Evolutionary conservation across 2,797 vertebrate genomes (phyloP).

Genomic region (Nyctalus aviator): DNA sequence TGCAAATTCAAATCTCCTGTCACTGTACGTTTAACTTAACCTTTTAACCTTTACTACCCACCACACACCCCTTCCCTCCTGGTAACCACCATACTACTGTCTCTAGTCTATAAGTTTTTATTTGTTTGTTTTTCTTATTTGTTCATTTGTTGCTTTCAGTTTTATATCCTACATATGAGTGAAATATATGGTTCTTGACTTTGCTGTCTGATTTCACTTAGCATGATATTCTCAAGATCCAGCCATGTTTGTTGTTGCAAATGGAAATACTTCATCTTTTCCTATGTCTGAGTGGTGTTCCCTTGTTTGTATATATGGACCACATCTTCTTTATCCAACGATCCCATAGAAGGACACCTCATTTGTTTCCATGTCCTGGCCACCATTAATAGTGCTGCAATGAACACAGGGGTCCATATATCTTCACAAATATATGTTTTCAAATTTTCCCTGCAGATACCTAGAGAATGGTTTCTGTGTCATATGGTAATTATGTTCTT

Average conservation of each 20-base stretch:
- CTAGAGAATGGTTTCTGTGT: neutral
- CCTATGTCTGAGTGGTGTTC: neutral
- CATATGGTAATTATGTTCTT: neutral
- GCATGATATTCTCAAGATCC: neutral
- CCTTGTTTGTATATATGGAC: neutral
- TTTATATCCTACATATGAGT: neutral
- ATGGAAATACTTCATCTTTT: neutral
- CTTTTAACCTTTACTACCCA: neutral
- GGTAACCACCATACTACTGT: neutral
- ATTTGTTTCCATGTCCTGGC: neutral
- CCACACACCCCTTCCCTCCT: neutral
- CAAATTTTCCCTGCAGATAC: neutral
- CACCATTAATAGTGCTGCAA: neutral
- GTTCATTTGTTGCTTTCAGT: neutral
- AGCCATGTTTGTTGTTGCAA: neutral
- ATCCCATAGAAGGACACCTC: neutral
- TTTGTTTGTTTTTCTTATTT: neutral
- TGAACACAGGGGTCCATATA: neutral
- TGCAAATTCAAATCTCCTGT: neutral
- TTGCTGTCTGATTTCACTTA: neutral
- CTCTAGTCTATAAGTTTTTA: neutral
- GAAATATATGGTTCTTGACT: neutral
- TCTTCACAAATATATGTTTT: neutral
- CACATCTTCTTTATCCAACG: neutral
- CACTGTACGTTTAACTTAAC: neutral